Evolutionary conservation across 2,113 vertebrate genomes (phyloP).

Genomic region (Athene noctua): DNA sequence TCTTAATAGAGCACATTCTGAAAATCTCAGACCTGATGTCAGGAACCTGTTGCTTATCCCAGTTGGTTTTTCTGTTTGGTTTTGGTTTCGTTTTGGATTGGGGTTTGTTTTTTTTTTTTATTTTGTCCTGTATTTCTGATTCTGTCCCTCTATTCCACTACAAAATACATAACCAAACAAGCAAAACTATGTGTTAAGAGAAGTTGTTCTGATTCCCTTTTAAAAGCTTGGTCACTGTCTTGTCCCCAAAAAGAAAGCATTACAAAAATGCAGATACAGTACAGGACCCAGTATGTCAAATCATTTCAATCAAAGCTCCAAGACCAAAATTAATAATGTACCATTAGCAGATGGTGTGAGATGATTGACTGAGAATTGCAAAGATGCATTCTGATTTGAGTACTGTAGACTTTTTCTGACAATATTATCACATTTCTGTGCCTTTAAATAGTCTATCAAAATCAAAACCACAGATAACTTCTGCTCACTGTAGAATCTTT

Average conservation of each 20-base stretch:
- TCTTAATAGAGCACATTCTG: background rate
- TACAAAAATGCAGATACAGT: background rate
- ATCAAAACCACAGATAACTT: conserved; percentile 3
- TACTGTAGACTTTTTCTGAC: background rate
- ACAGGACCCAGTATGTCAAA: background rate
- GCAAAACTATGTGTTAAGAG: background rate
- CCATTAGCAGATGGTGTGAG: background rate
- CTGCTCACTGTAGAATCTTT: background rate
- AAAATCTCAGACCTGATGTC: background rate
- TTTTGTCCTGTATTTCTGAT: background rate
- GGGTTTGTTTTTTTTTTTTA: background rate
- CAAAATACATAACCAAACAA: background rate
- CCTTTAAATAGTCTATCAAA: conserved; percentile 14
- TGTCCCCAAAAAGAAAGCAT: background rate
- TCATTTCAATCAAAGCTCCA: background rate
- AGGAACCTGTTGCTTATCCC: background rate
- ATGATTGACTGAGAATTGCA: background rate
- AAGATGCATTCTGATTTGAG: background rate
- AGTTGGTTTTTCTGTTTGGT: background rate
- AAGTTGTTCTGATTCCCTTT: background rate
- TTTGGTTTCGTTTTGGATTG: background rate
- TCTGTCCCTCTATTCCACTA: background rate
- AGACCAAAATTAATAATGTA: background rate
- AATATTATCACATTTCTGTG: background rate
- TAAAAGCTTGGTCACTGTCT: background rate